A percentile compares a stretch with the other conserved stretches of the same genome.
Conservation (phyloP, 2,888 invertebrate species). For the Drosophila mettleri region DNA sequence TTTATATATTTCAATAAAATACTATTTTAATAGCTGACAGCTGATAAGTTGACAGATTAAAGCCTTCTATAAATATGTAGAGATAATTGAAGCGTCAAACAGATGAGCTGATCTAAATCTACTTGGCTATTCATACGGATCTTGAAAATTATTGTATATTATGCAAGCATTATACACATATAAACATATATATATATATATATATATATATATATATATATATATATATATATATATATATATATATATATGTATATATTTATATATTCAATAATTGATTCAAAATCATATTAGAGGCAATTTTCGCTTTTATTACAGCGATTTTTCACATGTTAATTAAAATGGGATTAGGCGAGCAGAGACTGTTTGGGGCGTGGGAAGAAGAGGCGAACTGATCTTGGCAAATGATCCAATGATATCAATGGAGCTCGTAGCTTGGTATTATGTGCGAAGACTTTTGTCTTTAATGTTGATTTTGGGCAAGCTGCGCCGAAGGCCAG, state of each 20-base stretch:
- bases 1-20: no score
- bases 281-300: background rate
- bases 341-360: constrained; percentile 40
- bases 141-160: no score
- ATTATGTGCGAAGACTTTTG: constrained; percentile 21
- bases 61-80: no score
- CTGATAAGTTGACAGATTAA: no score
- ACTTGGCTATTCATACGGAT: no score
- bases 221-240: background rate
- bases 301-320: background rate
- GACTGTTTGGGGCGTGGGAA: constrained; percentile 45
- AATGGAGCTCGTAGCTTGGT: constrained; percentile 8
- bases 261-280: background rate
- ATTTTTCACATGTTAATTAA: constrained; percentile 35
- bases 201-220: background rate
- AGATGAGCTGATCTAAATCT: no score
- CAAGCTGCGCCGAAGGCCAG: constrained; percentile 69
- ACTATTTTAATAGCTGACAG: no score
- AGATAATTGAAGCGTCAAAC: no score
- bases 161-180: no score
- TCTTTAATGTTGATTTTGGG: constrained; percentile 28
- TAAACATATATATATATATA: no score
- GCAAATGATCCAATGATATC: constrained; percentile 25
- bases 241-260: background rate
- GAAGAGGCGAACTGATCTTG: constrained; percentile 30